These are phyloP conservation scores for Meda fulgida DNA, from an alignment of 2,797 vertebrate genomes.

Conservation along the genomic window DNA sequence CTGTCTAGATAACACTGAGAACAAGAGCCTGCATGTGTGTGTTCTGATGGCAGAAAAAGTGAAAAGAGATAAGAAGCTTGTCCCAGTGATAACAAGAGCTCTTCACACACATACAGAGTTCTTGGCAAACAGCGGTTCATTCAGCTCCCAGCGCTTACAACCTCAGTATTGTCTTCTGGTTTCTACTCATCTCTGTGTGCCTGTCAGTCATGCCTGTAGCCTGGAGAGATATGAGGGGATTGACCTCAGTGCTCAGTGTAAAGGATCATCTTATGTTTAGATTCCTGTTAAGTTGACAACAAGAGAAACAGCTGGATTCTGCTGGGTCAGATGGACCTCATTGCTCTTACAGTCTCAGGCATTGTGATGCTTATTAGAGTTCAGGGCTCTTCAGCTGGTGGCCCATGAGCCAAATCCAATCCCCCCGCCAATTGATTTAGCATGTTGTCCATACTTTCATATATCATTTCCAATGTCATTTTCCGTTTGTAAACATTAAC, in stretches of 20 bases:
- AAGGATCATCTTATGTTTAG: conserved; percentile 18
- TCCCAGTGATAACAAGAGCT: conserved; percentile 30
- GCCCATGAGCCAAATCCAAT: not conserved
- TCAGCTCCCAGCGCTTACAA: not conserved
- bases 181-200: conserved; percentile 26
- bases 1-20: conserved; percentile 60
- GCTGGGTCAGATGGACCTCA: not conserved
- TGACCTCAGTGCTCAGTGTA: conserved; percentile 11
- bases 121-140: conserved; percentile 31
- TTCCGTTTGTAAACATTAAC: not conserved
- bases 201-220: conserved; percentile 48
- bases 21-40: conserved; percentile 36
- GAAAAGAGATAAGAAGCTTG: conserved; percentile 46
- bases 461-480: not conserved
- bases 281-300: conserved; percentile 36
- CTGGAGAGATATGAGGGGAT: conserved; percentile 53
- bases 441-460: not conserved
- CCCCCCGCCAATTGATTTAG: not conserved
- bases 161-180: conserved; percentile 25
- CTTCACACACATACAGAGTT: conserved; percentile 30
- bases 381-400: not conserved
- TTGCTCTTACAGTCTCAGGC: not conserved
- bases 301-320: conserved; percentile 20
- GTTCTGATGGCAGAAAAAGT: conserved; percentile 20
- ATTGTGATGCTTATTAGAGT: not conserved